Conservation (phyloP, 1,140 invertebrate species). For the Temnothorax longispinosus region DNA sequence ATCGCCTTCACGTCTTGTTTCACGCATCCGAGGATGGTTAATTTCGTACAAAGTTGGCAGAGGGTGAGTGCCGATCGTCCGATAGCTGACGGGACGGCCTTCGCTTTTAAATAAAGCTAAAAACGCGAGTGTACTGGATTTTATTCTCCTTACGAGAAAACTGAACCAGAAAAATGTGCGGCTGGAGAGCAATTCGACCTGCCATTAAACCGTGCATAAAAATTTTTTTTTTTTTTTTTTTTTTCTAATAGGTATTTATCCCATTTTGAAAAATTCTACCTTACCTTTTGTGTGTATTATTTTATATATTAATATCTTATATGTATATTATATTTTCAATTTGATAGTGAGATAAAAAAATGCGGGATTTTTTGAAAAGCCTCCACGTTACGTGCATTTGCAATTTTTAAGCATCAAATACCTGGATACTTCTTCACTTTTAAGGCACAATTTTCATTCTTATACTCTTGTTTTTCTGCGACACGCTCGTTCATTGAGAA, state of each 20-base stretch:
- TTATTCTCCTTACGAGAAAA: neutral
- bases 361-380: neutral
- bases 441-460: neutral
- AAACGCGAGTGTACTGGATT: neutral
- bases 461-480: neutral
- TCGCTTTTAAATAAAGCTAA: conserved; percentile 26
- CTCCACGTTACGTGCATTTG: neutral
- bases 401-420: neutral
- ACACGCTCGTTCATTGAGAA: neutral
- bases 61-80: conserved; percentile 17
- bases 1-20: conserved; percentile 45
- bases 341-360: conserved; percentile 3
- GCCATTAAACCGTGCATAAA: neutral
- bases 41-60: conserved; percentile 60
- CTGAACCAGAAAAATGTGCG: neutral
- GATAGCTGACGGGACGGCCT: conserved; percentile 14
- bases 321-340: neutral
- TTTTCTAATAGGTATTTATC: neutral
- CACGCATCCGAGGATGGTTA: conserved; percentile 40
- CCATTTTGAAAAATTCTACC: neutral
- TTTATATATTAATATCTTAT: neutral
- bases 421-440: neutral
- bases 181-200: neutral
- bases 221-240: neutral
- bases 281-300: neutral